A percentile compares a stretch with the other conserved stretches of the same genome.
Conservation (phyloP, 2,888 invertebrate genomes). For the Polylopha cassiicola region DNA sequence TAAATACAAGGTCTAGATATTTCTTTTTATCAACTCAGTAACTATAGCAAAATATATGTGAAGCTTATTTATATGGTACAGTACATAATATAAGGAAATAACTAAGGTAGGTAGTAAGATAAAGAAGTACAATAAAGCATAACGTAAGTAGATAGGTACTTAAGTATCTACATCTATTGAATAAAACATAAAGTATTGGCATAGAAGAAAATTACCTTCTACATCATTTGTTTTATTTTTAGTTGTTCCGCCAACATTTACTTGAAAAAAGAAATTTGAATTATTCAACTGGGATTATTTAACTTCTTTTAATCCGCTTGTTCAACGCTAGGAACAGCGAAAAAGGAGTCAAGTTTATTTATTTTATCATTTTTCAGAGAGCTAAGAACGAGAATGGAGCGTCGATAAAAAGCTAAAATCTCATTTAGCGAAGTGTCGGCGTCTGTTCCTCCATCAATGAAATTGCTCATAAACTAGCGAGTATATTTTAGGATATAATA, state of each 20-base stretch:
- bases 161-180: no score
- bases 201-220: no score
- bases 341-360: constrained; percentile 18
- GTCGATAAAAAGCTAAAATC: constrained; percentile 22
- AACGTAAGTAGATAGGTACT: no score
- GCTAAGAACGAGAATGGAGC: constrained; percentile 6
- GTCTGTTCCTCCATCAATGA: constrained; percentile 20
- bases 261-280: constrained; percentile 3
- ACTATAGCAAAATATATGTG: no score
- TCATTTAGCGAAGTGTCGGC: constrained; percentile 22
- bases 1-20: no score
- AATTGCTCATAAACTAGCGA: constrained; percentile 20
- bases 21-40: no score
- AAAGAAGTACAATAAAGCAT: no score
- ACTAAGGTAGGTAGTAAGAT: no score
- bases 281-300: constrained; percentile 14
- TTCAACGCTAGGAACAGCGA: constrained; percentile 10
- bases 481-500: constrained; percentile 14
- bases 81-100: no score
- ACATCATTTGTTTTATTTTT: constrained; percentile 2
- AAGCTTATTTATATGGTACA: no score
- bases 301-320: constrained; percentile 18
- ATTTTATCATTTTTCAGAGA: constrained; percentile 19
- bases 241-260: constrained; percentile 4
- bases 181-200: no score